Evolutionary conservation across 2,888 invertebrate species (phyloP).

Genomic region (Apodemia hepburni): DNA sequence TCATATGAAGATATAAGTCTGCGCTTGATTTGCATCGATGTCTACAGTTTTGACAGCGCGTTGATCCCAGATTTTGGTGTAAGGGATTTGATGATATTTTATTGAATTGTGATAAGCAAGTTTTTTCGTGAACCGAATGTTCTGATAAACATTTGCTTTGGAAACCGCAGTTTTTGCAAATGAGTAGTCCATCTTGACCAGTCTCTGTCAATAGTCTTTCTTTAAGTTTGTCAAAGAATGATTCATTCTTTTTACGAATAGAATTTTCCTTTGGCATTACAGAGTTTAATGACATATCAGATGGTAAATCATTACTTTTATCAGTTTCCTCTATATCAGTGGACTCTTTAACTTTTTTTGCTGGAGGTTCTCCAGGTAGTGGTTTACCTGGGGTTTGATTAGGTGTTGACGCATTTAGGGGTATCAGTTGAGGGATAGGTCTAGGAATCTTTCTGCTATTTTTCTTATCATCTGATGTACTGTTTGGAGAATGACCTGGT

Average conservation of each 20-base stretch:
- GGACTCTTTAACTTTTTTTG: constrained; percentile 60
- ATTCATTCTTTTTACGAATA: constrained; percentile 83
- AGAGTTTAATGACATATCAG: constrained; percentile 53
- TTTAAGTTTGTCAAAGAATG: constrained; percentile 91
- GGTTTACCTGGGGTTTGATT: constrained; percentile 49
- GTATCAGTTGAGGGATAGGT: constrained; percentile 89
- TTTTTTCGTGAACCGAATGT: constrained; percentile 88
- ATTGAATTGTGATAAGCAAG: constrained; percentile 77
- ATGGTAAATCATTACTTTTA: constrained; percentile 44
- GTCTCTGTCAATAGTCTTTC: constrained; percentile 85
- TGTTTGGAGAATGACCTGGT: constrained; percentile 5
- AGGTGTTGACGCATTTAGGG: constrained; percentile 77
- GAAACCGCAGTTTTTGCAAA: constrained; percentile 86
- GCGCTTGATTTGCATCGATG: constrained; percentile 92
- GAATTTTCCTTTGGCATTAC: constrained; percentile 50
- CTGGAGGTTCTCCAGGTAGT: constrained; percentile 61
- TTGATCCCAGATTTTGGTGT: constrained; percentile 81
- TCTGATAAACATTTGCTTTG: constrained; percentile 91
- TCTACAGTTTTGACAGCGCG: constrained; percentile 92
- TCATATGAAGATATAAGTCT: constrained; percentile 87
- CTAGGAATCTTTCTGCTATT: constrained; percentile 63
- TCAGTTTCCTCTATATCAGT: constrained; percentile 31
- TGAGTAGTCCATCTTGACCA: constrained; percentile 83
- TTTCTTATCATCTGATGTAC: constrained; percentile 52
- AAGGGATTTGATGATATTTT: constrained; percentile 54